These are phyloP conservation scores for Ditylenchus dipsaci DNA, from an alignment of 1,140 invertebrate genomes.

Conservation along the genomic window DNA sequence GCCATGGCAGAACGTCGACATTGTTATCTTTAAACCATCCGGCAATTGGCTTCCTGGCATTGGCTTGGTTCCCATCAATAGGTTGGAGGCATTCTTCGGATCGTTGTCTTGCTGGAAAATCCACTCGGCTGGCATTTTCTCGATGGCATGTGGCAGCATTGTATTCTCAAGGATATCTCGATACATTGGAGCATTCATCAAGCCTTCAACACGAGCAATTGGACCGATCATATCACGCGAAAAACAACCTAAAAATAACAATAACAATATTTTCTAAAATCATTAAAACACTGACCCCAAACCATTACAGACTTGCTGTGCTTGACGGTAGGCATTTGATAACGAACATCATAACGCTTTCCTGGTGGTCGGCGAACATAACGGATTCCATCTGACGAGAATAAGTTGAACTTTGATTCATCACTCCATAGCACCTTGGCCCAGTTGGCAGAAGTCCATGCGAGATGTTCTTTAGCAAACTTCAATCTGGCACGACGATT, in stretches of 20 bases:
- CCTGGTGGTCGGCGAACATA: conserved; percentile 32
- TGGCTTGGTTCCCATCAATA: too few relatives aligned
- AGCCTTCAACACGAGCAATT: background rate
- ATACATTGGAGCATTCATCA: background rate
- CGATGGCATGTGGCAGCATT: background rate
- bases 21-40: too few relatives aligned
- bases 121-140: background rate
- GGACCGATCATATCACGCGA: background rate
- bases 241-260: background rate
- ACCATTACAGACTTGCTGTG: background rate
- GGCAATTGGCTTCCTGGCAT: too few relatives aligned
- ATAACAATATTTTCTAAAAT: background rate
- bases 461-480: conserved; percentile 20
- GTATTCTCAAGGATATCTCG: too few relatives aligned
- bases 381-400: conserved; percentile 25
- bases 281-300: background rate
- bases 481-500: conserved; percentile 7
- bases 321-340: background rate
- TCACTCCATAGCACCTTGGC: conserved; percentile 31
- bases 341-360: conserved; percentile 12
- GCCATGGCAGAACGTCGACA: too few relatives aligned
- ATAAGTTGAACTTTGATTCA: conserved; percentile 42
- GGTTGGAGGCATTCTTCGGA: background rate
- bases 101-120: background rate
- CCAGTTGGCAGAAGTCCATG: conserved; percentile 22